Evolutionary conservation across 2,113 vertebrate species (phyloP).

Genomic region (Arothron firmamentum): DNA sequence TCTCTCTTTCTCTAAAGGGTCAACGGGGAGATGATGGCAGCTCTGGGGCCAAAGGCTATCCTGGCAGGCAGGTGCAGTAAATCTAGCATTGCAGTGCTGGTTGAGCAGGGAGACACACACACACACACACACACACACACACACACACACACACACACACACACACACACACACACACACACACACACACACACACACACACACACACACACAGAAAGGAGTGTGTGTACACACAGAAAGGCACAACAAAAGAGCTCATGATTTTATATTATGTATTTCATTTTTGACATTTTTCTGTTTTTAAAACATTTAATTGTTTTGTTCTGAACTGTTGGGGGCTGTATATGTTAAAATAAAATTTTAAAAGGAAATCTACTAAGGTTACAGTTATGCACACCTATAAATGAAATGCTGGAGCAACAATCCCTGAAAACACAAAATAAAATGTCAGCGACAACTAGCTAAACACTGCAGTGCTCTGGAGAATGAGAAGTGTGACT

Average conservation of each 20-base stretch:
- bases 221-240: slow-evolving; percentile 16
- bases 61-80: slow-evolving; percentile 99
- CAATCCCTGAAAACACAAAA: slow-evolving; percentile 17
- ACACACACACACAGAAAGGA: slow-evolving; percentile 5
- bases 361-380: too few species aligned
- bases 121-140: slow-evolving; percentile 9
- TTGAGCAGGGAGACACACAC: slow-evolving; percentile 51
- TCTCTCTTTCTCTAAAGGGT: slow-evolving; percentile 77
- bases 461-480: not conserved
- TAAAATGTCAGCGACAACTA: slow-evolving; percentile 33
- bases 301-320: too few species aligned
- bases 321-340: too few species aligned
- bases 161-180: slow-evolving; percentile 5
- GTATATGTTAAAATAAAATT: too few species aligned
- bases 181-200: slow-evolving; percentile 15
- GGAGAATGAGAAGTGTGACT: slow-evolving; percentile 49
- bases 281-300: too few species aligned
- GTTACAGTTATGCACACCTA: too few species aligned
- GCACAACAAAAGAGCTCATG: too few species aligned
- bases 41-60: slow-evolving; percentile 99
- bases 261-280: too few species aligned
- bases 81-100: slow-evolving; percentile 83
- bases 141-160: slow-evolving; percentile 16
- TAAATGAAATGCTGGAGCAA: too few species aligned
- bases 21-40: slow-evolving; percentile 85